A percentile compares a stretch with the other conserved stretches of the same genome.
Conservation (phyloP, 2,797 vertebrate genomes). For the Clarias platycephalus region DNA sequence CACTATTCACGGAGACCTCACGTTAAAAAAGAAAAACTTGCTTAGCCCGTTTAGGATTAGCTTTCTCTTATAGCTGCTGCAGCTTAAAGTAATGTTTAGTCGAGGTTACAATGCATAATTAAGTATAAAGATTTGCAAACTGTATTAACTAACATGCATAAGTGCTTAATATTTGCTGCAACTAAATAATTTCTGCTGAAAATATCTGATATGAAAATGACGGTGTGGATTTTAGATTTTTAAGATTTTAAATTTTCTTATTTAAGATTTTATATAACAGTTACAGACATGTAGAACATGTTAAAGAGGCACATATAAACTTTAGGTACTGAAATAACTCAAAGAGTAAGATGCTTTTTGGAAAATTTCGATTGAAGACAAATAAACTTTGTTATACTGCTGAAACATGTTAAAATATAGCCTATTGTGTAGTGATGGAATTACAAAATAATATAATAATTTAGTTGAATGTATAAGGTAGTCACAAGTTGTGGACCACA, state of each 20-base stretch:
- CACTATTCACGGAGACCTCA: too few relatives aligned
- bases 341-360: not conserved
- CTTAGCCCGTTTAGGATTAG: not conserved
- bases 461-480: not conserved
- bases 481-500: not conserved
- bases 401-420: not conserved
- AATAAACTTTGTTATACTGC: not conserved
- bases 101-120: not conserved
- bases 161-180: not conserved
- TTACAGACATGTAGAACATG: not conserved
- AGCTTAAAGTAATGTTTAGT: not conserved
- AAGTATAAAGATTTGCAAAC: not conserved
- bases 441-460: not conserved
- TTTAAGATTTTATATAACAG: not conserved
- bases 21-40: not conserved
- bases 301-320: not conserved
- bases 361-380: too few relatives aligned
- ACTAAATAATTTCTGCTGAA: not conserved
- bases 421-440: conserved; percentile 1
- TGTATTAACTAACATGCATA: not conserved
- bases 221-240: not conserved
- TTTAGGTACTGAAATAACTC: not conserved
- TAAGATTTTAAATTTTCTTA: not conserved
- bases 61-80: not conserved
- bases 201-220: not conserved